These are phyloP conservation scores for Loriculus beryllinus DNA, from an alignment of 2,797 vertebrate species.

Conservation along the genomic window DNA sequence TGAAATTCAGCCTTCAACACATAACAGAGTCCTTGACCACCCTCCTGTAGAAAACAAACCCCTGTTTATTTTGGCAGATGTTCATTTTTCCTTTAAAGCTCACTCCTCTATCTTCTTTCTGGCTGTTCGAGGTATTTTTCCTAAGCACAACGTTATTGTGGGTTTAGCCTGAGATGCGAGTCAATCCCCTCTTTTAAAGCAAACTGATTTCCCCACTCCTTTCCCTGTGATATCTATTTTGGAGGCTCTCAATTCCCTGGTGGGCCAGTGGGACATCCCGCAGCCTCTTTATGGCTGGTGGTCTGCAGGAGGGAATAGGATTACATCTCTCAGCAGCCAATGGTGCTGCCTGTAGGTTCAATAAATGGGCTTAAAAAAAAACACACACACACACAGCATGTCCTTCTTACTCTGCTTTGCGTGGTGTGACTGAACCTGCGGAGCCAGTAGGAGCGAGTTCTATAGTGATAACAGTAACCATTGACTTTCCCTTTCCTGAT, in stretches of 20 bases:
- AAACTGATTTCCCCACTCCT: slow-evolving; percentile 50
- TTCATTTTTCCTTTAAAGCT: slow-evolving; percentile 17
- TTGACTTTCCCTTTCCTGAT: slow-evolving; percentile 70
- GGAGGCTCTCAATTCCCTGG: slow-evolving; percentile 35
- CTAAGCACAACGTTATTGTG: slow-evolving; percentile 22
- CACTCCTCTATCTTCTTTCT: background rate
- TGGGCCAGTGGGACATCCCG: background rate
- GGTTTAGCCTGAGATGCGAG: slow-evolving; percentile 30
- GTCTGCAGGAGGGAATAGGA: slow-evolving; percentile 61
- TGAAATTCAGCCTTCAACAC: slow-evolving; percentile 32
- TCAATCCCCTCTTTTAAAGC: slow-evolving; percentile 56
- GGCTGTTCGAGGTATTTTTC: slow-evolving; percentile 16
- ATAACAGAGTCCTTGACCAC: slow-evolving; percentile 23
- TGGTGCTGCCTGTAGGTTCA: slow-evolving; percentile 62
- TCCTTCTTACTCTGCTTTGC: slow-evolving; percentile 50
- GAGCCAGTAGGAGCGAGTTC: slow-evolving; percentile 50
- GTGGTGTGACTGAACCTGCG: slow-evolving; percentile 55
- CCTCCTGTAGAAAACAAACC: slow-evolving; percentile 26
- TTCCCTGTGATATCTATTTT: slow-evolving; percentile 68
- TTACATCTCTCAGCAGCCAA: slow-evolving; percentile 66
- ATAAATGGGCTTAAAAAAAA: slow-evolving; percentile 31
- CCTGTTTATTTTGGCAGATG: slow-evolving; percentile 50
- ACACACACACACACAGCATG: slow-evolving; percentile 53
- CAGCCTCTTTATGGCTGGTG: slow-evolving; percentile 61
- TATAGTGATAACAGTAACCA: slow-evolving; percentile 66